Base-by-base conservation (phyloP, 2,888 invertebrate species). In the Nomada fabriciana region DNA sequence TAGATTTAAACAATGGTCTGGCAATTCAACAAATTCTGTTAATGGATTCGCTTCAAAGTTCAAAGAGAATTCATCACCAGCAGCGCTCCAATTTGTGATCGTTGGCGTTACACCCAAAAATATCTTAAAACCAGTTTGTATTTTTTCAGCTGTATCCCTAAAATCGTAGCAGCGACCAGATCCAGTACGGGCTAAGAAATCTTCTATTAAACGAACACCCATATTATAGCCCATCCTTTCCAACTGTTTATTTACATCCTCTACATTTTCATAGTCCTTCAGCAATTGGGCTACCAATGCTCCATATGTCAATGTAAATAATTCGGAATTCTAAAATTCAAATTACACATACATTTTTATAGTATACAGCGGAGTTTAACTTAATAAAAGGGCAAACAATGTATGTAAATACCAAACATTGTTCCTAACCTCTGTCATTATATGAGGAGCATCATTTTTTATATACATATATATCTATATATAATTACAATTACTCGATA, bases 191-290 rank as follows among this genome's bases (percentile, higher is more conserved):
- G 99, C 98, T 13, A 99, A 95, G 91, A 98, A 99, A 93, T 99
- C 99, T 94, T 99, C 99, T 82, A 99, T 99, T 55, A 99, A 94
- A 61, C 99, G 95, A 71, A 99, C 97, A 15, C 99, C 99, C 96
- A 99, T 99, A 93, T 99, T 99, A 93, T 99, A 99, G 5, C 99
- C 99, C 94, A 98, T 97, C 92, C 98, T 95, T 91, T 99, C 98
- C 80, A 99, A 94, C 92, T 99, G 99, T 91, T 98, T 98, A 93
- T 99, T 99, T 0, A 99, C 99, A 94, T 99, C 99, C 55, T 99
- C 99, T 7, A 98, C 97, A 94, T 98, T 98, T 93, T 99, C 99
- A 90, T 97, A 97, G 93, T 99, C 99, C 94, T 98, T 98, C 25
- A 99, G 94, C 95, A 99, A 96, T 95, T 99, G 99, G 2, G 99